Percentiles rank a stretch among this genome's conserved stretches.
These are phyloP conservation scores for Sphaerophoria taeniata DNA, from an alignment of 2,888 invertebrate species.

Conservation along the genomic window DNA sequence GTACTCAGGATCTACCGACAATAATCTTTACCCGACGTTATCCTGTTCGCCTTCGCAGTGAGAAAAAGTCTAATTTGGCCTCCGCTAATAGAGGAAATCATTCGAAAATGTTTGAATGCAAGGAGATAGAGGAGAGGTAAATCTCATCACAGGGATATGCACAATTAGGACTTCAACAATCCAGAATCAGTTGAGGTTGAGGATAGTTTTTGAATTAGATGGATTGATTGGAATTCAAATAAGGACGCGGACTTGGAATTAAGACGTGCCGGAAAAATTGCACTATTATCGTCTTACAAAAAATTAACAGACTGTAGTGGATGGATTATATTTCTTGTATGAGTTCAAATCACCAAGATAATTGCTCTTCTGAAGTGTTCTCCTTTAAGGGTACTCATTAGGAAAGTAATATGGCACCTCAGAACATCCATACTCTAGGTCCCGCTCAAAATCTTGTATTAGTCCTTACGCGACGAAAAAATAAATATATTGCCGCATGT, in stretches of 20 bases:
- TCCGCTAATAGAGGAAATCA: constrained; percentile 71
- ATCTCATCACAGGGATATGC: constrained; percentile 65
- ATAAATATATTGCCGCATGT: no score
- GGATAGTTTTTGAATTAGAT: constrained; percentile 47
- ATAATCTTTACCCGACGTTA: constrained; percentile 51
- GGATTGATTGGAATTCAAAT: not conserved
- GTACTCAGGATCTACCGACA: constrained; percentile 31
- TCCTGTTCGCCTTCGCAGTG: constrained; percentile 26
- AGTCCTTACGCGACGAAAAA: no score
- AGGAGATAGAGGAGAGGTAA: not conserved
- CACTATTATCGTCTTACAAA: no score
- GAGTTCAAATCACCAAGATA: no score
- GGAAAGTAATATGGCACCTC: no score
- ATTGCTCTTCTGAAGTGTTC: no score
- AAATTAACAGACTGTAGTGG: no score
- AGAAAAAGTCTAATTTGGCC: constrained; percentile 61
- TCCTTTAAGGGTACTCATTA: no score
- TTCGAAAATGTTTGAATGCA: constrained; percentile 65
- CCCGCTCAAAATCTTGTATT: no score
- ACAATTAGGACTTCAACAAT: constrained; percentile 69
- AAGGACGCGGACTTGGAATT: not conserved
- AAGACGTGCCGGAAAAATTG: not conserved
- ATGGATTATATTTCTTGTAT: no score
- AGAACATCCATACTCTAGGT: no score
- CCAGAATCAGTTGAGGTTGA: constrained; percentile 63